Evolutionary conservation across 64 coral and sea anemone genomes (phyloP), one percentile per base, ranked within the genome.

Genomic region (Stichodactyla mertensii): DNA sequence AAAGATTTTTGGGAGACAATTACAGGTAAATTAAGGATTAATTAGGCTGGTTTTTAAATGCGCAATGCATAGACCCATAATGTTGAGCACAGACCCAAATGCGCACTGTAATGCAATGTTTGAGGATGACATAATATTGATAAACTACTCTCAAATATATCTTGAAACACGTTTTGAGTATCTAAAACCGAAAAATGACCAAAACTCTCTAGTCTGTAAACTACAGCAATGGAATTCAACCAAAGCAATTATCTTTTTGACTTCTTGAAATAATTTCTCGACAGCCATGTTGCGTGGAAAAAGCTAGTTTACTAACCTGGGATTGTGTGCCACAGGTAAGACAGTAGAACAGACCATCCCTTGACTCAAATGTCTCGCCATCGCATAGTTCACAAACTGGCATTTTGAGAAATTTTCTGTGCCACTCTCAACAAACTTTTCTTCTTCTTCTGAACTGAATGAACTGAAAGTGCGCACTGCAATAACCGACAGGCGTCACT

Each of bases 361-460:
- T 58, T 31, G 83, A 85, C 15, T 85, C 83, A 64, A 85, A 85
- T 7, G n/a, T 61, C 83, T 85, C 83, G 10, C 83, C 56, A 6
- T 85, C 83, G 16, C 83, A 85, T 23, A 85, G 16, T 18, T 85
- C 83, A 85, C 83, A 85, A 85, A 85, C 83, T 6, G 83, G 83
- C 83, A 85, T 85, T 64, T 85, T 64, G 56, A 26, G 15, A 62
- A 81, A 19, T 53, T 16, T 54, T 19, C 15, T 7, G 0, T 6
- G 51, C 78, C 4, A 7, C 51, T 12, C 6, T 81, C 7, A 45
- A 19, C 27, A 80, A 79, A 18, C 51, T 79, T 79, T 66, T 66
- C 62, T 66, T 66, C 18, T 66, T n/a, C 62, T 66, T 66, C 26
- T 74, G 24, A n/a, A 74, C n/a, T 74, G 69, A 74, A 23, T n/a